phyloP scores from a whole-genome alignment of 37 sponge, comb jelly and placozoan genomes.

The Bolinopsis microptera region DNA sequence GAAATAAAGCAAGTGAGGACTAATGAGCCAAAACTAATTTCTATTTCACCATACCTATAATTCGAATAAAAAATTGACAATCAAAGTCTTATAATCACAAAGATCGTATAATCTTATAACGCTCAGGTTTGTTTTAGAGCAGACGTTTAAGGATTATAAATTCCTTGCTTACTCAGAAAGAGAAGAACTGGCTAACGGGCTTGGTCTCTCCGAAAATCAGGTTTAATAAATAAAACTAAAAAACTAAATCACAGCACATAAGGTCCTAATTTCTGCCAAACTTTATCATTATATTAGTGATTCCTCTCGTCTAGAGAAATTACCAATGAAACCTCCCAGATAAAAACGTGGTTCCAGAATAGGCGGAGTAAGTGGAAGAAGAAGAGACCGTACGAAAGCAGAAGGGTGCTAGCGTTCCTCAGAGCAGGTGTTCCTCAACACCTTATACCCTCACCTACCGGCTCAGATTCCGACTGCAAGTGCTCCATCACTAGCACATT shows the following conservation, averaged over 20 bases:
- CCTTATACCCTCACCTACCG: not conserved
- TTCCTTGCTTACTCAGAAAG: slow-evolving; percentile 34
- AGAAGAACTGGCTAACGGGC: not conserved
- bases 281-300: no score
- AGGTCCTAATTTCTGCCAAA: no score
- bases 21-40: no score
- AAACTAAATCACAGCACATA: not conserved
- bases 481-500: not conserved
- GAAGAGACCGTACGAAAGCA: slow-evolving; percentile 26
- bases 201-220: slow-evolving; percentile 21
- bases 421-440: slow-evolving; percentile 12
- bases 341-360: slow-evolving; percentile 19
- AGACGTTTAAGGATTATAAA: slow-evolving; percentile 29
- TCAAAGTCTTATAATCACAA: no score
- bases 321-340: no score
- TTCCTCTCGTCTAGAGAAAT: no score
- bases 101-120: no score
- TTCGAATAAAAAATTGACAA: not conserved
- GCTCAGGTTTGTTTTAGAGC: slow-evolving; percentile 20
- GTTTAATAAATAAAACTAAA: not conserved
- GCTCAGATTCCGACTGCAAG: not conserved
- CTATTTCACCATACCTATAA: not conserved
- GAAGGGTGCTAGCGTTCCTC: slow-evolving; percentile 3
- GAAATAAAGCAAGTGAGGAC: no score
- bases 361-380: slow-evolving; percentile 8